Evolutionary conservation across 1,140 invertebrate species (phyloP).

Genomic region (Telenomus remus): DNA sequence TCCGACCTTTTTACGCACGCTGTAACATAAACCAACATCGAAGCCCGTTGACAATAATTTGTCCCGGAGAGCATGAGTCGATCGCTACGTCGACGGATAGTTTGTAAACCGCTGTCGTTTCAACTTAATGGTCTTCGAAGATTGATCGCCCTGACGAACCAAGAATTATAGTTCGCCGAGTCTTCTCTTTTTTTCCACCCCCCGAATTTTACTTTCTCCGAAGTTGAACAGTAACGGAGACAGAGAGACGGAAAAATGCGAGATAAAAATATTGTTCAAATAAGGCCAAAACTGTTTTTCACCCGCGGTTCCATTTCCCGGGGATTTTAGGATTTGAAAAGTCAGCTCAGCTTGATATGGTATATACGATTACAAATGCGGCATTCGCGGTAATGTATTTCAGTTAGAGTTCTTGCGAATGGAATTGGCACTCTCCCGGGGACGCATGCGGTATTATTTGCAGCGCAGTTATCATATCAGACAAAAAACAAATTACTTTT

Average conservation of each 20-base stretch:
- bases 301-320: too few species aligned
- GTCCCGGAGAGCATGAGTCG: not conserved
- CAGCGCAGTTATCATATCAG: constrained; percentile 10
- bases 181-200: not conserved
- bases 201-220: not conserved
- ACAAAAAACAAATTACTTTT: constrained; percentile 31
- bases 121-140: constrained; percentile 27
- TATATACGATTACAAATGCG: too few species aligned
- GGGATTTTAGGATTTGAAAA: too few species aligned
- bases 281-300: too few species aligned
- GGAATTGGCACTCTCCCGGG: too few species aligned
- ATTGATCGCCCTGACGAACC: constrained; percentile 23
- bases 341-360: too few species aligned
- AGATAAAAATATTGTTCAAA: not conserved
- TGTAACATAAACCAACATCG: constrained; percentile 12
- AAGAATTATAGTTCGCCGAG: not conserved
- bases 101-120: constrained; percentile 38
- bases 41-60: constrained; percentile 22
- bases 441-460: constrained; percentile 11
- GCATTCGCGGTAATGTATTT: too few species aligned
- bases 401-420: too few species aligned
- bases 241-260: not conserved
- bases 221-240: not conserved
- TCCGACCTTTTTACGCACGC: constrained; percentile 7
- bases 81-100: constrained; percentile 15